Evolutionary conservation across 35 echinoderm and acorn worm species (phyloP).

Genomic region (Ophioderma brevispina): DNA sequence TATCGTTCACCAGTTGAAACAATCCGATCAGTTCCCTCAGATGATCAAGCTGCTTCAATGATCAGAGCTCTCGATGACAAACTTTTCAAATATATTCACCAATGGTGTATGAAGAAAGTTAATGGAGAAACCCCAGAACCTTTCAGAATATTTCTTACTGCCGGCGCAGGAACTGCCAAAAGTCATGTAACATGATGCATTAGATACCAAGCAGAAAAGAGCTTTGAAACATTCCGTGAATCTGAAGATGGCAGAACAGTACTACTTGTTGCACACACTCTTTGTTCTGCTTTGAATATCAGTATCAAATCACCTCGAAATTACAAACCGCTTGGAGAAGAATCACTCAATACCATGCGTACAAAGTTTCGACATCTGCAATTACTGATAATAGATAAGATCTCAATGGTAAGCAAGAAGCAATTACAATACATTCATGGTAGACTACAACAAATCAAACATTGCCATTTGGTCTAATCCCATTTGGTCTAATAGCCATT

Average conservation of each 20-base stretch:
- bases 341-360: slow-evolving; percentile 44
- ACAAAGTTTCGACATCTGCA: slow-evolving; percentile 44
- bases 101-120: not conserved
- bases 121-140: slow-evolving; percentile 40
- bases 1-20: not conserved
- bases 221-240: not conserved
- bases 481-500: no score
- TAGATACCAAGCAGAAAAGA: not conserved
- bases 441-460: slow-evolving; percentile 54
- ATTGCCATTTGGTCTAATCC: no score
- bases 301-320: slow-evolving; percentile 27
- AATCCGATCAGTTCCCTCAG: not conserved
- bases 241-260: slow-evolving; percentile 43
- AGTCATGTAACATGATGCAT: slow-evolving; percentile 50
- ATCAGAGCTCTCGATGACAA: slow-evolving; percentile 18
- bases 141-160: slow-evolving; percentile 42
- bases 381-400: slow-evolving; percentile 73
- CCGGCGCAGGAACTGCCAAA: slow-evolving; percentile 52
- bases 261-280: slow-evolving; percentile 61
- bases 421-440: slow-evolving; percentile 43
- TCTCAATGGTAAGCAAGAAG: slow-evolving; percentile 62
- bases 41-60: not conserved
- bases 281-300: slow-evolving; percentile 75
- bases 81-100: slow-evolving; percentile 32
- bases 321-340: slow-evolving; percentile 60